Evolutionary conservation across 1,140 invertebrate genomes (phyloP).

Genomic region (Cryptotermes secundus): DNA sequence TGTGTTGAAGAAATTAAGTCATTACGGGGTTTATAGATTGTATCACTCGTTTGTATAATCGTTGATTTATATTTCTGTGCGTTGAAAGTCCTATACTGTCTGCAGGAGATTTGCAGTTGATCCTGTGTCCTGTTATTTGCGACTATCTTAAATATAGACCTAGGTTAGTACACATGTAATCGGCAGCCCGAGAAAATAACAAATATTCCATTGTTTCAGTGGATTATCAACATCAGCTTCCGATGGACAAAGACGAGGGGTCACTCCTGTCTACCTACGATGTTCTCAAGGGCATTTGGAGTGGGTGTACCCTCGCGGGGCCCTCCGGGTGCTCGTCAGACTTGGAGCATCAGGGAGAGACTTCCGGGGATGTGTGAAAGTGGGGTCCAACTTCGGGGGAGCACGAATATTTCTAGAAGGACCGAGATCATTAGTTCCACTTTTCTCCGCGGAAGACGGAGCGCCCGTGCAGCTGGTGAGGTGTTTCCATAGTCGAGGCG

Average conservation of each 20-base stretch:
- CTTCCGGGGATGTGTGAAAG: slow-evolving; percentile 69
- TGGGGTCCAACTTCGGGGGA: slow-evolving; percentile 51
- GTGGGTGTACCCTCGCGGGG: slow-evolving; percentile 75
- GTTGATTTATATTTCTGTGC: no score
- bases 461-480: slow-evolving; percentile 48
- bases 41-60: no score
- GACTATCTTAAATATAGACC: no score
- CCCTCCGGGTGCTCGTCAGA: slow-evolving; percentile 65
- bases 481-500: slow-evolving; percentile 67
- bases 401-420: slow-evolving; percentile 72
- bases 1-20: no score
- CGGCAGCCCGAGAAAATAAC: no score
- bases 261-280: slow-evolving; percentile 74
- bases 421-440: slow-evolving; percentile 57
- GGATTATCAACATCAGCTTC: slow-evolving; percentile 45
- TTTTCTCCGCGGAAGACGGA: slow-evolving; percentile 64
- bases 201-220: slow-evolving; percentile 48
- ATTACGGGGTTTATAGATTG: no score
- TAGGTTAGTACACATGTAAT: no score
- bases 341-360: slow-evolving; percentile 57
- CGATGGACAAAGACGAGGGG: slow-evolving; percentile 54
- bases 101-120: no score
- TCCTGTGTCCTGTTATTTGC: not conserved
- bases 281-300: slow-evolving; percentile 68
- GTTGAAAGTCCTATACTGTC: no score